Evolutionary conservation across 2,888 invertebrate species (phyloP).

Genomic region (Macrophya annulata): DNA sequence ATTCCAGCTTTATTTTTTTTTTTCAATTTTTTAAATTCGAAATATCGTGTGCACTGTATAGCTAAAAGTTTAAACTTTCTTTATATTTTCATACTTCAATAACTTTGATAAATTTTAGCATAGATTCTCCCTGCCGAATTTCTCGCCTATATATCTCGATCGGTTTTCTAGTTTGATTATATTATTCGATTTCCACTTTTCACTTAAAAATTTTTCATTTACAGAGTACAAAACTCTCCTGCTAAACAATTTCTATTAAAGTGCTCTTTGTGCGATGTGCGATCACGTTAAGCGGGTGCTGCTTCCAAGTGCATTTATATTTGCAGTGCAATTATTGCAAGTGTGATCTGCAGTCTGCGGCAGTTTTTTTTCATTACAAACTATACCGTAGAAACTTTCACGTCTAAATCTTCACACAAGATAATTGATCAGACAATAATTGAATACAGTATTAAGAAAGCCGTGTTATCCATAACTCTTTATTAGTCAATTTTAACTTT

Average conservation of each 20-base stretch:
- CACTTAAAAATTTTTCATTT: background rate
- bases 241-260: constrained; percentile 12
- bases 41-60: background rate
- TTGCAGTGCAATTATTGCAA: constrained; percentile 44
- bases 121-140: background rate
- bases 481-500: background rate
- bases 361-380: constrained; percentile 31
- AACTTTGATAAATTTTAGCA: background rate
- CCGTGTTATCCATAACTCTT: background rate
- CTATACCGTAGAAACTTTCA: background rate
- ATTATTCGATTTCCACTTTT: background rate
- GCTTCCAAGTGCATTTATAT: constrained; percentile 44
- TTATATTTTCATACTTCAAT: background rate
- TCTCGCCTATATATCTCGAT: constrained; percentile 16
- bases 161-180: background rate
- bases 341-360: constrained; percentile 29
- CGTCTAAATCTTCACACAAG: background rate
- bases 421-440: constrained; percentile 26
- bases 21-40: background rate
- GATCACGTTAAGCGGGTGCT: constrained; percentile 49
- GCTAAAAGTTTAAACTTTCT: too few relatives aligned
- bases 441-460: background rate
- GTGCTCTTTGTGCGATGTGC: constrained; percentile 44
- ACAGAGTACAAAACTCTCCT: background rate
- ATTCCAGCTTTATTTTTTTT: constrained; percentile 16